phyloP scores from a whole-genome alignment of 2,797 vertebrate genomes.

The Acanthurus lineatus region DNA sequence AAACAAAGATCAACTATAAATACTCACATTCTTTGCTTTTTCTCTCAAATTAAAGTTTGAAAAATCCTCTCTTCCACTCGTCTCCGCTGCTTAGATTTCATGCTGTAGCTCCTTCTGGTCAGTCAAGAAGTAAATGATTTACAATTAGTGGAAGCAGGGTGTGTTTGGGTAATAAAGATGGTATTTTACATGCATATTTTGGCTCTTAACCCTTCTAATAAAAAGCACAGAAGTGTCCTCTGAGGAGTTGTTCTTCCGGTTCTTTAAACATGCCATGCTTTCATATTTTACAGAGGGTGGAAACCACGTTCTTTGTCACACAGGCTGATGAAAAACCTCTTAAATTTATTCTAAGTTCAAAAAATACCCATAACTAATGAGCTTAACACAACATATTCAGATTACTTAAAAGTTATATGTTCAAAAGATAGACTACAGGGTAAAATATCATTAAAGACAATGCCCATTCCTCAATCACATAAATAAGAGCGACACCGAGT shows the following conservation, averaged over 20 bases:
- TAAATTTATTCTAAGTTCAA: not conserved
- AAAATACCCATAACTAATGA: not conserved
- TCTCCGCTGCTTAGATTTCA: not conserved
- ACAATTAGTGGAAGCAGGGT: no score
- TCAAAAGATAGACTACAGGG: not conserved
- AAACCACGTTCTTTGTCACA: slow-evolving; percentile 31
- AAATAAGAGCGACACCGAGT: no score
- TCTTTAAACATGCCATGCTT: no score
- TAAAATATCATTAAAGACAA: not conserved
- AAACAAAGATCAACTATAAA: not conserved
- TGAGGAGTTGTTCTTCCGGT: not conserved
- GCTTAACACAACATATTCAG: no score
- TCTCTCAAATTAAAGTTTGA: not conserved
- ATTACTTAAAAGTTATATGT: no score
- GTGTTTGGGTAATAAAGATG: not conserved
- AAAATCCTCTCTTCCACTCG: not conserved
- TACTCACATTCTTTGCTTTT: not conserved
- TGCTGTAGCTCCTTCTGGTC: not conserved
- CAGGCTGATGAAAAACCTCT: no score
- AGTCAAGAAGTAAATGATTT: not conserved
- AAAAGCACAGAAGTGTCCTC: not conserved
- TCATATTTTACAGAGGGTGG: not conserved
- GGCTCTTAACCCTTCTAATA: not conserved
- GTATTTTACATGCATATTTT: not conserved
- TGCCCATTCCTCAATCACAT: not conserved